Evolutionary conservation across 2,113 vertebrate species (phyloP).

Genomic region (Marmota flaviventris): DNA sequence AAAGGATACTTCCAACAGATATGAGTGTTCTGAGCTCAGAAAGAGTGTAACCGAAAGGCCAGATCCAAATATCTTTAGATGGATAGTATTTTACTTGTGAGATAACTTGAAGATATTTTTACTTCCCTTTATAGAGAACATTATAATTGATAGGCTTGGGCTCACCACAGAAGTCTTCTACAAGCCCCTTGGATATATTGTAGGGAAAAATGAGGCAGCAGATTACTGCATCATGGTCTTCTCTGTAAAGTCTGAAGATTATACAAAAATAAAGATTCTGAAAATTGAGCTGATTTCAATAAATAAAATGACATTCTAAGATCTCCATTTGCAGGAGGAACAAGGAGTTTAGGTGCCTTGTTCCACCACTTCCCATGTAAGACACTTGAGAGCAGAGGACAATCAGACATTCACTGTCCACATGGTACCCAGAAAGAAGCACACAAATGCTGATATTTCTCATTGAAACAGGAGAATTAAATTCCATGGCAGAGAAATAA

Average conservation of each 20-base stretch:
- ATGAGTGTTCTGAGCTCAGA: neutral
- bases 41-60: neutral
- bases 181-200: neutral
- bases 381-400: neutral
- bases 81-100: constrained; percentile 4
- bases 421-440: neutral
- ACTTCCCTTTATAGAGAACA: neutral
- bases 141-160: neutral
- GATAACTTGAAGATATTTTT: neutral
- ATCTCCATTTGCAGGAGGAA: neutral
- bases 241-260: neutral
- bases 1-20: neutral
- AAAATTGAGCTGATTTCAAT: neutral
- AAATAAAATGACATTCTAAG: neutral
- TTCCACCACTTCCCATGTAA: neutral
- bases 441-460: neutral
- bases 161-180: neutral
- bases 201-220: neutral
- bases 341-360: neutral
- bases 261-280: neutral
- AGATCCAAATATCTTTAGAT: neutral
- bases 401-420: neutral
- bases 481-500: neutral
- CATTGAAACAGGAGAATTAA: neutral
- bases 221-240: neutral